Base-by-base conservation (phyloP, 2,113 vertebrate species). In the Pholis gunnellus region DNA sequence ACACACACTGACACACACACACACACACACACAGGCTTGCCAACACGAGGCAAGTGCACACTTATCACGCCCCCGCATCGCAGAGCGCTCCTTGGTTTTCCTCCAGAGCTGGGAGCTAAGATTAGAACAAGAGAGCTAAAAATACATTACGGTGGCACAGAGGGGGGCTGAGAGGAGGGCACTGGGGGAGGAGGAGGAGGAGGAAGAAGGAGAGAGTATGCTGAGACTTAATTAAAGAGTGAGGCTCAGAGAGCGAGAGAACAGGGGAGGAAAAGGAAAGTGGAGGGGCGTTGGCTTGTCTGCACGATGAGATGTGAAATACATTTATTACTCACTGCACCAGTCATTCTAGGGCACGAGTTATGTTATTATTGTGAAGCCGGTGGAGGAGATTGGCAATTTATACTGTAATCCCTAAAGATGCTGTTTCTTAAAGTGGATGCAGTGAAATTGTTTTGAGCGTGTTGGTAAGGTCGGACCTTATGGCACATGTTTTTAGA, bases 71-170 rank as follows among this genome's bases (percentile, higher is more conserved):
- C 87, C 88, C 72, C 79, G 34, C 89, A 84, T 84, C 80, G 8
- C 89, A 66, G 22, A 75, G 77, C 59, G 9, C 74, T 83, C 72
- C 79, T 87, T 38, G 79, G 65, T 87, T 83, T 57, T 71, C 72
- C 87, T 78, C 73, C 9, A 0, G 89, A 64, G 80, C 87, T 64
- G 61, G 5, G 75, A 87, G 79, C 91, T 93, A 92, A 94, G 79
- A 94, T 92, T 94, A 91, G 93, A 90, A 91, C 48, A 38, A 63
- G 73, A 76, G 81, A 52, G 83, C 88, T 92, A 95, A 93, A 94
- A 94, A 95, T 95, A 93, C 7, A 75, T 66, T 59, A 67, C 68
- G 20, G 82, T 76, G 82, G 71, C 38, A 78, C 20, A 31, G 50
- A 46, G 29, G 66, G 52, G 36, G 31, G 61, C 73, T 29, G 76